Percentiles rank a stretch among this genome's conserved stretches.
Conservation (phyloP, 2,888 invertebrate genomes). For the Cephus rjabovi region DNA sequence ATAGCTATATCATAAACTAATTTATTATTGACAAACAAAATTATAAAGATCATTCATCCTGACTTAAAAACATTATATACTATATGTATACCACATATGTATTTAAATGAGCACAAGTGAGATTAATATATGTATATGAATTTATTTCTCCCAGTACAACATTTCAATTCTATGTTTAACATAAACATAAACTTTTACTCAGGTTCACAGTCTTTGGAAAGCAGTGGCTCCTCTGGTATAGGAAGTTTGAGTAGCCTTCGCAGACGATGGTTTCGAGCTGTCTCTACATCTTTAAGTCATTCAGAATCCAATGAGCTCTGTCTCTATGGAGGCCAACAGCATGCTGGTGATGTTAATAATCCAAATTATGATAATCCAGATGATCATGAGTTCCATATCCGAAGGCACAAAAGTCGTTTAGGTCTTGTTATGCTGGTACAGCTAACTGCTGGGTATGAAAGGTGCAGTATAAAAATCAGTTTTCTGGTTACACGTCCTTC, state of each 20-base stretch:
- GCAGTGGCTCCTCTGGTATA: conserved; percentile 51
- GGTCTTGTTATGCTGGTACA: conserved; percentile 77
- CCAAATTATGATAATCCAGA: conserved; percentile 25
- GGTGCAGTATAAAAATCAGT: conserved; percentile 53
- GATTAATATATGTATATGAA: too few species aligned
- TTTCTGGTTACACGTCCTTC: too few species aligned
- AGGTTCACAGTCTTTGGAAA: conserved; percentile 61
- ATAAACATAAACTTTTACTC: conserved; percentile 16
- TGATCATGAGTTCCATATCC: conserved; percentile 34
- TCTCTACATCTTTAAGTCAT: conserved; percentile 70
- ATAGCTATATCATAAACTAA: background rate
- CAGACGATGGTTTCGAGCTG: conserved; percentile 69
- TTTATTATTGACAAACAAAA: conserved; percentile 5
- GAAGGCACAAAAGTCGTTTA: conserved; percentile 70
- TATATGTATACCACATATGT: background rate
- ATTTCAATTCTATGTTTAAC: background rate
- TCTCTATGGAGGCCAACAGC: conserved; percentile 39
- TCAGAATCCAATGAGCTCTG: conserved; percentile 61
- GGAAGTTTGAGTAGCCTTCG: conserved; percentile 71
- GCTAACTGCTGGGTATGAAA: conserved; percentile 70
- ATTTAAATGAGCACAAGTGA: background rate
- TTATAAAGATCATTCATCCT: background rate
- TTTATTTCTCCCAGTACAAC: too few species aligned
- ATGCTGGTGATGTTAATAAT: conserved; percentile 40
- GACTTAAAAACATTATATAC: background rate